Conservation (phyloP, 2,797 vertebrate genomes). For the Mormyrus proboscirostris region DNA sequence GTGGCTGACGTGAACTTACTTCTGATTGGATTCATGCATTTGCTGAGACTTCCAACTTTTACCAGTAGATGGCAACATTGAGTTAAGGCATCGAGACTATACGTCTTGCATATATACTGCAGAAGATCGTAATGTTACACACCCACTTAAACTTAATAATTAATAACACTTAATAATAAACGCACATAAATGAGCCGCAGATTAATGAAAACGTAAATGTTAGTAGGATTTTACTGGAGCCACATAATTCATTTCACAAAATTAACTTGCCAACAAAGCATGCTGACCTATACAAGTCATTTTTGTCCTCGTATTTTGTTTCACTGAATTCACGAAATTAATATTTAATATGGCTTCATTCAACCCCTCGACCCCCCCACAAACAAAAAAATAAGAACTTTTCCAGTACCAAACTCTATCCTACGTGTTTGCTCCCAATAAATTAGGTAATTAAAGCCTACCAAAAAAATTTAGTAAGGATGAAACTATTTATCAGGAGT, state of each 20-base stretch:
- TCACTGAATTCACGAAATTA: neutral
- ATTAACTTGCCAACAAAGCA: neutral
- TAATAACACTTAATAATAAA: neutral
- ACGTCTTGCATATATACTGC: neutral
- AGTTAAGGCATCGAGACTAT: neutral
- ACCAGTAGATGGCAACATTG: constrained; percentile 40
- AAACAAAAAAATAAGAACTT: too few species aligned
- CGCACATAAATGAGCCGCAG: neutral
- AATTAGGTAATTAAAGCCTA: neutral
- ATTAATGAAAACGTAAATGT: neutral
- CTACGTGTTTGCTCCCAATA: neutral
- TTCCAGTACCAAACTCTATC: neutral
- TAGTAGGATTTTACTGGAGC: neutral
- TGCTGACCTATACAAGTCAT: neutral
- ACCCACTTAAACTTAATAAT: neutral
- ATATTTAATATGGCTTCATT: neutral
- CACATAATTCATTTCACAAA: neutral
- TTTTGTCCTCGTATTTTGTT: neutral
- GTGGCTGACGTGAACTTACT: neutral
- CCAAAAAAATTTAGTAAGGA: neutral
- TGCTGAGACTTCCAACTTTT: neutral
- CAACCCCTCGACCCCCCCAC: neutral
- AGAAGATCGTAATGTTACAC: neutral
- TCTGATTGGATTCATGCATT: neutral
- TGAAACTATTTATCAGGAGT: neutral